Evolutionary conservation across 2,888 invertebrate genomes (phyloP), one percentile per base, ranked within the genome.

Genomic region (Stenodera caucasica): DNA sequence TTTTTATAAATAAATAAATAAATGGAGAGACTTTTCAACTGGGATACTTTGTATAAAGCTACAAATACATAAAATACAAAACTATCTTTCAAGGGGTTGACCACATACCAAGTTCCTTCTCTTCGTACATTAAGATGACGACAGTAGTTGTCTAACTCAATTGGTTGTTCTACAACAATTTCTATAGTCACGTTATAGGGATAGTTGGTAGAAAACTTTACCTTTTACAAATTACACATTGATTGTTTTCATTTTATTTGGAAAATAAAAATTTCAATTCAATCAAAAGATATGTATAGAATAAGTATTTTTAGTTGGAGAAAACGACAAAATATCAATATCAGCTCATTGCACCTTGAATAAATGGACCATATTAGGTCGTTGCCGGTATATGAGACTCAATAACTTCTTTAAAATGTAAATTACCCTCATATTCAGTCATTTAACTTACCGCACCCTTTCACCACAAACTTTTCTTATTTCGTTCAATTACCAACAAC

Each of bases 381-480:
- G 52, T 59, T 40, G 52, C 55, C 58, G 53, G 50, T 65, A 64
- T 70, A 70, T 66, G 71, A 45, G 21, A 74, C 72, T 75, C 72
- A 71, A 74, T 76, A 75, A 75, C 77, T 75, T 75, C 75, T 73
- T 74, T 73, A 75, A 73, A 75, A 77, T 77, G 77, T 74, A 76
- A 76, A 77, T 77, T 76, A 72, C 72, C 70, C 67, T 68, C 65
- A 35, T 71, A 72, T 72, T 70, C 66, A 63, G 66, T 67, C 66
- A 66, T 72, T 69, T 49, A 35, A 29, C 54, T 40, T 40, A 9
- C 35, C 45, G 45, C 45, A 45, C 45, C 45, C 45, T 45, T 45
- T 21, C 45, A 45, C 45, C 23, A 45, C 18, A 2, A 45, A 45
- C 45, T 45, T 45, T 45, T 45, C 45, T 23, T 45, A 45, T 45